phyloP scores from a whole-genome alignment of 2,888 invertebrate species.

The Leptinotarsa rubiginosa region DNA sequence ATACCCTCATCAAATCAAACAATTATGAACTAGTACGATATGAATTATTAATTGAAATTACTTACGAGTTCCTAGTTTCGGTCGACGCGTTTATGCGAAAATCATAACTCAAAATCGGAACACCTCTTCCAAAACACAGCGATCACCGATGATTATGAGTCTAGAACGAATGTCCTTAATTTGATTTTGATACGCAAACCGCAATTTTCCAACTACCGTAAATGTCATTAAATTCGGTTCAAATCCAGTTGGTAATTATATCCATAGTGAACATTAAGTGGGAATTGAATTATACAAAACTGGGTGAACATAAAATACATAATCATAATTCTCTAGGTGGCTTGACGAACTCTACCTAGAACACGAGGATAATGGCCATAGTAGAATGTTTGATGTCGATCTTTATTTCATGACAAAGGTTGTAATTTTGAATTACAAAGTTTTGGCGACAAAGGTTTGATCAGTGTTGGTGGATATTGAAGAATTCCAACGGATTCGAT shows the following conservation, averaged over 20 bases:
- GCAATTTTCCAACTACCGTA: neutral
- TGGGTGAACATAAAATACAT: neutral
- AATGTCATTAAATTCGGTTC: neutral
- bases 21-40: too few relatives aligned
- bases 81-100: neutral
- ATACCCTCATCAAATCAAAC: too few relatives aligned
- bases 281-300: neutral
- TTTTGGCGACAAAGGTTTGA: too few relatives aligned
- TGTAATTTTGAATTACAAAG: too few relatives aligned
- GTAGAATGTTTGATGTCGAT: too few relatives aligned
- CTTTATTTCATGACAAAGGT: too few relatives aligned
- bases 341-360: too few relatives aligned
- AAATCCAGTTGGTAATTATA: neutral
- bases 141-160: slow-evolving; percentile 8
- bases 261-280: neutral
- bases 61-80: neutral
- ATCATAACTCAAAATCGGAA: slow-evolving; percentile 2
- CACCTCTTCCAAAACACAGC: neutral
- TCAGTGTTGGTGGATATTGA: too few relatives aligned
- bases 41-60: too few relatives aligned
- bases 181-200: neutral
- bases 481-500: too few relatives aligned
- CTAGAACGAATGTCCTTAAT: neutral
- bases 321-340: too few relatives aligned
- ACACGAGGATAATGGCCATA: too few relatives aligned